These are phyloP conservation scores for Alexandromys fortis DNA, from an alignment of 2,113 vertebrate genomes.

Conservation along the genomic window DNA sequence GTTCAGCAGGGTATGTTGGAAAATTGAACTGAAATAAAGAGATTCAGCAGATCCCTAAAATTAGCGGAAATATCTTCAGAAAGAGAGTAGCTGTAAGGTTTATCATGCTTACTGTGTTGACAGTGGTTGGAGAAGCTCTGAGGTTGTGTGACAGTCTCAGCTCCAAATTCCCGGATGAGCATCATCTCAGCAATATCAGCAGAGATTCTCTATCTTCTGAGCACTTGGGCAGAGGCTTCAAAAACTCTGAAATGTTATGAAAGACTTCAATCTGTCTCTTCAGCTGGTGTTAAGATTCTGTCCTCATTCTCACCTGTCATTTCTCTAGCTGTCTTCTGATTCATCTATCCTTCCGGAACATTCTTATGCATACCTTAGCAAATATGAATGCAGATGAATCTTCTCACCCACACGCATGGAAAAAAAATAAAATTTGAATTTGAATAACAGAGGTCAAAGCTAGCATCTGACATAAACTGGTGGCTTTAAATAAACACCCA, in stretches of 20 bases:
- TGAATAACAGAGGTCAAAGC: background rate
- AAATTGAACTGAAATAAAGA: background rate
- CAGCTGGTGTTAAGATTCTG: background rate
- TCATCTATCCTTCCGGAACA: background rate
- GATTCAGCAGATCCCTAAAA: slow-evolving; percentile 3
- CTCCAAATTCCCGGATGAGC: background rate
- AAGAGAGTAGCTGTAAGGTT: background rate
- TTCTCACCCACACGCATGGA: background rate
- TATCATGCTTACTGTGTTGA: background rate
- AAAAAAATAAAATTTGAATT: background rate
- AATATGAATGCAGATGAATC: background rate
- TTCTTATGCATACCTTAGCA: background rate
- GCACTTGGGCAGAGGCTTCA: background rate
- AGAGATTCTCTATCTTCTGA: background rate
- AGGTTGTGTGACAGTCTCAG: background rate
- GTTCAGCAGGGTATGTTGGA: background rate
- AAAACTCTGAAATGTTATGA: background rate
- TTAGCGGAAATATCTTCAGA: background rate
- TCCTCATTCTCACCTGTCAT: background rate
- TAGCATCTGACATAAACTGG: background rate
- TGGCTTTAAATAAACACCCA: background rate
- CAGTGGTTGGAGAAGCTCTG: background rate
- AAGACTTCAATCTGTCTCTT: background rate
- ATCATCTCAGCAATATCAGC: background rate
- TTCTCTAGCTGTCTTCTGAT: background rate